A percentile compares a stretch with the other conserved stretches of the same genome.
phyloP scores from a whole-genome alignment of 2,797 vertebrate genomes.

The Fistularia tabacaria region DNA sequence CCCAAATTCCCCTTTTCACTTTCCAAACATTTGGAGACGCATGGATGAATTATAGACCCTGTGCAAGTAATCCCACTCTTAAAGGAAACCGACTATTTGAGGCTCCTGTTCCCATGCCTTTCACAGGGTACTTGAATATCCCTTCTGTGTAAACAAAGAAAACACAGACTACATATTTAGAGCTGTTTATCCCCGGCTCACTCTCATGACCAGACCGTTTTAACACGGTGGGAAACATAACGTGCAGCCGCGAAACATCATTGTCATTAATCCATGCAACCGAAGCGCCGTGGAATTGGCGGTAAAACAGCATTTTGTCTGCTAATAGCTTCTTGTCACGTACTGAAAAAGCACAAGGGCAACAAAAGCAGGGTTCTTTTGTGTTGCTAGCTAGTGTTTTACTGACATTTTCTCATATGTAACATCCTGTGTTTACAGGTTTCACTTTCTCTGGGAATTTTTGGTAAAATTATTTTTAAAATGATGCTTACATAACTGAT shows the following conservation, averaged over 20 bases:
- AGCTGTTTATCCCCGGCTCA: constrained; percentile 43
- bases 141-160: constrained; percentile 43
- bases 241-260: background rate
- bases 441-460: too few relatives aligned
- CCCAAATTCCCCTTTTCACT: constrained; percentile 48
- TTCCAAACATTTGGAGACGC: constrained; percentile 15
- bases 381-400: background rate
- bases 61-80: constrained; percentile 41
- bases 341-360: constrained; percentile 24
- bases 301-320: constrained; percentile 27
- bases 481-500: too few relatives aligned
- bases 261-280: constrained; percentile 39
- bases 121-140: constrained; percentile 68
- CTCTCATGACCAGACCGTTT: constrained; percentile 50
- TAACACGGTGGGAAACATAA: constrained; percentile 48
- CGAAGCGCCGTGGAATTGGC: constrained; percentile 47
- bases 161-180: constrained; percentile 44
- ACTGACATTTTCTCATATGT: too few relatives aligned
- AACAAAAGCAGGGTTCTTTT: background rate
- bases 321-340: constrained; percentile 14
- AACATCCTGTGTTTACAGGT: too few relatives aligned
- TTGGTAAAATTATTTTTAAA: too few relatives aligned
- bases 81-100: constrained; percentile 64
- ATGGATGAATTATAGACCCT: constrained; percentile 40
- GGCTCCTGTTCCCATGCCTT: constrained; percentile 34